Conservation (phyloP, 2,888 invertebrate genomes). For the Chloromyia formosa region DNA sequence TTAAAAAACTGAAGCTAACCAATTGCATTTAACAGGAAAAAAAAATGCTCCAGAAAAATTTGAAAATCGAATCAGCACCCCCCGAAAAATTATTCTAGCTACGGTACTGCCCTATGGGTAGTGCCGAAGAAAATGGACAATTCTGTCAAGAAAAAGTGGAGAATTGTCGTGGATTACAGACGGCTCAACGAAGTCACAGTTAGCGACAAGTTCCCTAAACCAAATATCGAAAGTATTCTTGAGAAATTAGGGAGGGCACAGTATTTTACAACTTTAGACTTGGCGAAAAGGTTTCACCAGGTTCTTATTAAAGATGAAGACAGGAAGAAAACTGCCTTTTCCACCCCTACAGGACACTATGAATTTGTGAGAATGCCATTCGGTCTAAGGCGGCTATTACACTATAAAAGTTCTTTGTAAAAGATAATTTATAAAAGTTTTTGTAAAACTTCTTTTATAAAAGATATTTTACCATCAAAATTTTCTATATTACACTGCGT, state of each 20-base stretch:
- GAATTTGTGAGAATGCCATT: background rate
- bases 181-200: background rate
- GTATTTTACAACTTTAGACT: background rate
- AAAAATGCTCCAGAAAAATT: too few relatives aligned
- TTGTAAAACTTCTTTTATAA: too few relatives aligned
- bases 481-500: too few relatives aligned
- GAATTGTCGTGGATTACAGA: background rate
- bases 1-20: too few relatives aligned
- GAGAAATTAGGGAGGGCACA: background rate
- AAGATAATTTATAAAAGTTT: too few relatives aligned
- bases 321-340: background rate
- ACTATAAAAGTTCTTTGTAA: too few relatives aligned
- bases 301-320: background rate
- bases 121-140: conserved; percentile 49
- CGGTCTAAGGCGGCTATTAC: too few relatives aligned
- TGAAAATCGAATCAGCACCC: too few relatives aligned
- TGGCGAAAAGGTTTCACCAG: background rate
- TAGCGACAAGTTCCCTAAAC: background rate
- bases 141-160: background rate
- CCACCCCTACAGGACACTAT: background rate
- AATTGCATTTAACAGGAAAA: too few relatives aligned
- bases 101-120: too few relatives aligned
- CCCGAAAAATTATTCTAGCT: too few relatives aligned
- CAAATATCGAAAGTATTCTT: background rate
- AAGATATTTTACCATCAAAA: too few relatives aligned